phyloP scores from a whole-genome alignment of 1,140 invertebrate species.

The Bombus polaris region DNA sequence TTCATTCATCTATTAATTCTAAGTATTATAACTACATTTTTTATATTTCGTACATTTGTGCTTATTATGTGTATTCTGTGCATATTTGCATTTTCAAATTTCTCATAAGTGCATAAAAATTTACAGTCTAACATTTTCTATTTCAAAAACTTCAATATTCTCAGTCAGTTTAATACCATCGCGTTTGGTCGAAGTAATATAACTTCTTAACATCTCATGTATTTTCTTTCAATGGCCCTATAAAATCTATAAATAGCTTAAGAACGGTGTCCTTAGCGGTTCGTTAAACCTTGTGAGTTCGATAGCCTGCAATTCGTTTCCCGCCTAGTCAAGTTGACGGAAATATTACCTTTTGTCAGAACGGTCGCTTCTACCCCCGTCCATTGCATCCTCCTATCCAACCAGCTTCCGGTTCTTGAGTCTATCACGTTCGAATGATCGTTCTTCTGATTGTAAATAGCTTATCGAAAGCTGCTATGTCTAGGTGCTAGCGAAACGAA shows the following conservation, averaged over 20 bases:
- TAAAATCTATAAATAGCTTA: slow-evolving; percentile 24
- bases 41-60: too few species aligned
- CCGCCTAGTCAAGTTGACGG: slow-evolving; percentile 21
- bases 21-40: too few species aligned
- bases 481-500: background rate
- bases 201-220: background rate
- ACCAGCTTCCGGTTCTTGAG: slow-evolving; percentile 34
- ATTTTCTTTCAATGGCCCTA: background rate
- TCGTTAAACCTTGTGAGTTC: slow-evolving; percentile 41
- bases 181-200: background rate
- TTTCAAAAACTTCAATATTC: background rate
- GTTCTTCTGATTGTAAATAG: background rate
- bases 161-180: background rate
- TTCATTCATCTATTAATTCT: too few species aligned
- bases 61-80: too few species aligned
- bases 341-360: slow-evolving; percentile 75
- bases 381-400: slow-evolving; percentile 77
- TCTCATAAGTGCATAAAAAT: background rate
- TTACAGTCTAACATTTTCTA: background rate
- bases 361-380: slow-evolving; percentile 76
- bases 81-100: too few species aligned
- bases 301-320: slow-evolving; percentile 35
- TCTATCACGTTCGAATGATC: background rate
- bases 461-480: background rate
- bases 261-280: background rate